phyloP scores from a whole-genome alignment of 2,888 invertebrate species.

The Cotesia congregata region DNA sequence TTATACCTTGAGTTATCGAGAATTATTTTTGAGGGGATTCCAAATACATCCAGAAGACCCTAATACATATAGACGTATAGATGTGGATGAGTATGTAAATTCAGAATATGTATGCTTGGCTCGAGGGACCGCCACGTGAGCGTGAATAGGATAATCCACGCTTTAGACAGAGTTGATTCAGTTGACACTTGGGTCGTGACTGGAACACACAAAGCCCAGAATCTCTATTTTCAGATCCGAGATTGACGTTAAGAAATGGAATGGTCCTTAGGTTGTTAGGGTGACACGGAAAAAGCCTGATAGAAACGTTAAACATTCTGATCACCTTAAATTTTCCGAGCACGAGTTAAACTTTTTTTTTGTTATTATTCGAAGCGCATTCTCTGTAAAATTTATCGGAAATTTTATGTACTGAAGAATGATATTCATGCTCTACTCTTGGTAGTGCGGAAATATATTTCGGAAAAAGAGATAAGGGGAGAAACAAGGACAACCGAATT shows the following conservation, averaged over 20 bases:
- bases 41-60: too few relatives aligned
- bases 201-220: slow-evolving; percentile 23
- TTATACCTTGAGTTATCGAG: too few relatives aligned
- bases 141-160: slow-evolving; percentile 29
- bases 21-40: too few relatives aligned
- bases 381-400: neutral
- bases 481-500: neutral
- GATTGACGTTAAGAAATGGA: neutral
- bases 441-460: neutral
- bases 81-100: neutral
- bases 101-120: slow-evolving; percentile 8
- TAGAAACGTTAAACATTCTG: neutral
- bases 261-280: neutral
- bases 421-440: slow-evolving; percentile 11
- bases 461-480: slow-evolving; percentile 18
- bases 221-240: neutral
- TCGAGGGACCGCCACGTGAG: slow-evolving; percentile 21
- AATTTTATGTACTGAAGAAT: neutral
- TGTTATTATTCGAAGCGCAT: neutral
- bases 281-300: neutral
- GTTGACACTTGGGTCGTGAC: slow-evolving; percentile 34
- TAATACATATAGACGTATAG: too few relatives aligned
- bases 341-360: neutral
- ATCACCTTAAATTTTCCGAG: neutral
- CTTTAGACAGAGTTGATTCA: slow-evolving; percentile 1